Conservation (phyloP, 2,888 invertebrate genomes). For the Cephus sareptanus region DNA sequence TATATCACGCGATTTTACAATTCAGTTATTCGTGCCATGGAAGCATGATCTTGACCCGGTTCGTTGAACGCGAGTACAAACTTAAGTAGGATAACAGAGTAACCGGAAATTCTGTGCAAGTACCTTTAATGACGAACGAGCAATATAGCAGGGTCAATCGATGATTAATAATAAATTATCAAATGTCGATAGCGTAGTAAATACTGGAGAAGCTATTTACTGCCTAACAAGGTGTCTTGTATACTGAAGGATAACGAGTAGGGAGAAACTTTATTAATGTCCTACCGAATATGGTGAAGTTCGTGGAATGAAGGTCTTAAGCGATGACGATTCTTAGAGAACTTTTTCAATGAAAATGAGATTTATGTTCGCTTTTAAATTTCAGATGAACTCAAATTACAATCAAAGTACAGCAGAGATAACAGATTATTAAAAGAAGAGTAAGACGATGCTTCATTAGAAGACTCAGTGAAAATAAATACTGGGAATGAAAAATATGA, state of each 20-base stretch:
- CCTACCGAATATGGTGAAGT: slow-evolving; percentile 18
- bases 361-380: background rate
- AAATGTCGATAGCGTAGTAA: background rate
- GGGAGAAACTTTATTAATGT: slow-evolving; percentile 13
- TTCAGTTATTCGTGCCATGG: background rate
- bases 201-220: background rate
- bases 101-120: background rate
- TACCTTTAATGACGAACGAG: background rate
- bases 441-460: background rate
- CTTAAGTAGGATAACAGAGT: background rate
- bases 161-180: background rate
- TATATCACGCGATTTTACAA: background rate
- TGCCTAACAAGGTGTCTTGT: slow-evolving; percentile 15
- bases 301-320: slow-evolving; percentile 11
- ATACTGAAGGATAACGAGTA: slow-evolving; percentile 13
- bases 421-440: background rate
- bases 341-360: background rate
- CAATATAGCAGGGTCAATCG: background rate
- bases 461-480: background rate
- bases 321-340: background rate
- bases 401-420: background rate
- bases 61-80: background rate
- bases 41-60: slow-evolving; percentile 12
- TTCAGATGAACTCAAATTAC: background rate
- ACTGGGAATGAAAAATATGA: background rate